Evolutionary conservation across 1,140 invertebrate species (phyloP).

Genomic region (Euglossa dilemma): DNA sequence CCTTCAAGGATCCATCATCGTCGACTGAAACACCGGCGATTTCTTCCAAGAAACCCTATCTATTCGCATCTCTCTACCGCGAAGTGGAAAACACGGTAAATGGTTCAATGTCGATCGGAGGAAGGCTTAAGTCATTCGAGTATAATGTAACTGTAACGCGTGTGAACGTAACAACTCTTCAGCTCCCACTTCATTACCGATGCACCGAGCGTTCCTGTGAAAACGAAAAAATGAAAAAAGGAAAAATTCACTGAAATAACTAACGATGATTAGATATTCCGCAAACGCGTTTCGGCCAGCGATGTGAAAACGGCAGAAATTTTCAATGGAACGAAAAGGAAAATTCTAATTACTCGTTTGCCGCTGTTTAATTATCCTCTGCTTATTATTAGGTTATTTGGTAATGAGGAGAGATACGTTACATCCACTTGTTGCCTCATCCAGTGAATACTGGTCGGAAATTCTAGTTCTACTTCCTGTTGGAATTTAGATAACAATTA

Average conservation of each 20-base stretch:
- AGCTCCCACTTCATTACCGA: slow-evolving; percentile 74
- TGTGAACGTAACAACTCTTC: slow-evolving; percentile 73
- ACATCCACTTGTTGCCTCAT: not conserved
- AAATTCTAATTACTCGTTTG: not conserved
- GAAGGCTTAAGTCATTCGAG: slow-evolving; percentile 52
- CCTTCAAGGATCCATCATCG: not conserved
- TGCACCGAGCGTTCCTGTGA: not conserved
- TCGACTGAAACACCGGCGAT: not conserved
- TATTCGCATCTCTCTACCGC: not conserved
- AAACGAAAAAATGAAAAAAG: not conserved
- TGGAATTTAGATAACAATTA: not conserved
- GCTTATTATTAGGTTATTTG: not conserved
- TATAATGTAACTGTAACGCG: slow-evolving; percentile 65
- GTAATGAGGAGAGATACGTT: not conserved
- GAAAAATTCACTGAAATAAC: not conserved
- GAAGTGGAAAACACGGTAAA: not conserved
- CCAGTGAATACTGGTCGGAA: not conserved
- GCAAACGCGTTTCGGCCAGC: not conserved
- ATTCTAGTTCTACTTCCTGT: not conserved
- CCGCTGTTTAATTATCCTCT: not conserved
- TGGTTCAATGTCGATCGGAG: slow-evolving; percentile 73
- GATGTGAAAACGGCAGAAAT: not conserved
- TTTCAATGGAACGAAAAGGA: not conserved
- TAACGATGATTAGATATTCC: not conserved
- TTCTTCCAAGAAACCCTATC: slow-evolving; percentile 15